phyloP scores from a whole-genome alignment of 2,797 vertebrate genomes.

The Darevskia nairensis region DNA sequence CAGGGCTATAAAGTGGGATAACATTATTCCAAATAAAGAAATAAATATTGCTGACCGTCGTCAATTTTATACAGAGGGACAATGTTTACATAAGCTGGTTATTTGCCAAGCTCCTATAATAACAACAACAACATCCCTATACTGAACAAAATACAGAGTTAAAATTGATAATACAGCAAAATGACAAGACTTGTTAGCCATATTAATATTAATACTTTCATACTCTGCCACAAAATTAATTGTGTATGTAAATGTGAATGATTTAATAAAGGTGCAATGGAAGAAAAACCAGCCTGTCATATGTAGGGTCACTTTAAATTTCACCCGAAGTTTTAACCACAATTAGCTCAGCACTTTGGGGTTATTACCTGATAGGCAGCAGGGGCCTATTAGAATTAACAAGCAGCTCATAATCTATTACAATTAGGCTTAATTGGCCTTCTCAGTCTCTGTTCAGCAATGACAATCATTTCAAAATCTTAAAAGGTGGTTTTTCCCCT shows the following conservation, averaged over 20 bases:
- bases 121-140: not conserved
- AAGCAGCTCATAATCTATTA: constrained; percentile 70
- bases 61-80: not conserved
- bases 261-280: constrained; percentile 48
- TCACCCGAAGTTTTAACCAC: constrained; percentile 68
- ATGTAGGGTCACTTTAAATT: constrained; percentile 51
- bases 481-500: constrained; percentile 48
- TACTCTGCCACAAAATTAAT: constrained; percentile 65
- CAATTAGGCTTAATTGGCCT: constrained; percentile 69
- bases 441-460: constrained; percentile 58
- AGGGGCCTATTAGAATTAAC: constrained; percentile 62
- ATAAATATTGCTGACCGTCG: not conserved
- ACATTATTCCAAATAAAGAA: not conserved
- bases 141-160: not conserved
- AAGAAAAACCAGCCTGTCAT: constrained; percentile 43
- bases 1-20: not conserved
- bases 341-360: constrained; percentile 66
- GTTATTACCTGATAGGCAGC: constrained; percentile 66
- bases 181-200: constrained; percentile 42
- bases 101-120: not conserved
- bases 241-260: constrained; percentile 63
- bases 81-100: not conserved
- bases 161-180: constrained; percentile 42
- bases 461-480: constrained; percentile 45
- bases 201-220: constrained; percentile 59